These are phyloP conservation scores for Strigops habroptila DNA, from an alignment of 2,113 vertebrate species.

Conservation along the genomic window DNA sequence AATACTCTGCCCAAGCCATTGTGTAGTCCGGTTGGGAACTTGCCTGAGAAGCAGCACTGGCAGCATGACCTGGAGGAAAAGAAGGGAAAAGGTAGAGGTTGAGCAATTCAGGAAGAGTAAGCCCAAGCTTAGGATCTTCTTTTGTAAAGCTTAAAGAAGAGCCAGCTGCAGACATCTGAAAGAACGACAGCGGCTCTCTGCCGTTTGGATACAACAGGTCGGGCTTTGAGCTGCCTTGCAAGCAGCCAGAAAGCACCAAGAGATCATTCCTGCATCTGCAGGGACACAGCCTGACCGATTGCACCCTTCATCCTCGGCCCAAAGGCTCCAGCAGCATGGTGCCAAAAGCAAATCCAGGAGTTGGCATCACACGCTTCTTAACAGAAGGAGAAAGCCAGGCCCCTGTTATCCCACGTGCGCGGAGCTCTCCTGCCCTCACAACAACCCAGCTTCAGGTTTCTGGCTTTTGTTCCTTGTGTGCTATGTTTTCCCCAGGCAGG, in stretches of 20 bases:
- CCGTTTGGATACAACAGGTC: accelerated
- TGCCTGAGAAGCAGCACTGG: slow-evolving; percentile 87
- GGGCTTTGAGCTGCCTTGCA: neutral
- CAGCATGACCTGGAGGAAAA: slow-evolving; percentile 83
- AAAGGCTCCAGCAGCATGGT: neutral
- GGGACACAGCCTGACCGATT: neutral
- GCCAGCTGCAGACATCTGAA: neutral
- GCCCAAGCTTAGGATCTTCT: neutral
- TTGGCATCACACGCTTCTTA: accelerated
- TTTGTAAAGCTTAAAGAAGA: neutral
- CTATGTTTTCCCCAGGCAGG: neutral
- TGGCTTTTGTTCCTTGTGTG: neutral
- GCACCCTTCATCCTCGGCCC: neutral
- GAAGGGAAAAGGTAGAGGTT: neutral
- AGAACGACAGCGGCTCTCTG: neutral
- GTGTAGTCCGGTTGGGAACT: slow-evolving; percentile 93
- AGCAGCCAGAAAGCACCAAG: neutral
- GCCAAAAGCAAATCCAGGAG: neutral
- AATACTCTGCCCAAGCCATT: slow-evolving; percentile 96
- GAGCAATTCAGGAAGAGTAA: neutral
- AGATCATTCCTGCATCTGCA: neutral
- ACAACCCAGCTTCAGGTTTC: neutral
- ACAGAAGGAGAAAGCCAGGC: neutral
- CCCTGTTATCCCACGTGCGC: accelerated
- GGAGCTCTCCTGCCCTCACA: neutral